Conservation (phyloP, 2,888 invertebrate species). For the Erebia palarica region DNA sequence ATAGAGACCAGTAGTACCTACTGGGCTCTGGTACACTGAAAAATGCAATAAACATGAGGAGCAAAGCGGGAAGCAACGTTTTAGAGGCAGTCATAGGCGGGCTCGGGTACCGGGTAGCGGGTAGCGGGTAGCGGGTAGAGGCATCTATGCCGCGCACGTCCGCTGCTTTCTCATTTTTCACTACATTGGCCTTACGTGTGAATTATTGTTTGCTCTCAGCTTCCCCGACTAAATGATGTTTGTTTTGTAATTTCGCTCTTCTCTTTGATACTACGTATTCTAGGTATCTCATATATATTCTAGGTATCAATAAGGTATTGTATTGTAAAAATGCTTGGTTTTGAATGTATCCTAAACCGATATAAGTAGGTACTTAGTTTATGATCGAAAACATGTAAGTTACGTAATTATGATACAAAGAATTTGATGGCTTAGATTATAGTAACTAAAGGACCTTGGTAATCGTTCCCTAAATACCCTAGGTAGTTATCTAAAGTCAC, state of each 20-base stretch:
- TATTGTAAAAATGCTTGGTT: too few relatives aligned
- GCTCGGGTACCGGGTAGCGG: conserved; percentile 32
- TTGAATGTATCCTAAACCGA: too few relatives aligned
- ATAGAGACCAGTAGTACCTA: too few relatives aligned
- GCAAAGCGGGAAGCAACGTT: conserved; percentile 13
- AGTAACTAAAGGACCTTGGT: neutral
- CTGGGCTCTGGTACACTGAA: conserved; percentile 20
- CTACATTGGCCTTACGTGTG: conserved; percentile 82
- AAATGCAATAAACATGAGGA: conserved; percentile 34
- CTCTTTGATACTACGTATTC: conserved; percentile 7
- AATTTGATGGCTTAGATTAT: neutral
- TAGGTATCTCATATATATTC: neutral
- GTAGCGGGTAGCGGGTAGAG: conserved; percentile 45
- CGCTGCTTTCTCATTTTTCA: conserved; percentile 78
- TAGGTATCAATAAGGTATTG: conserved; percentile 3
- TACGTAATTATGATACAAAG: neutral
- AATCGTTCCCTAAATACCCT: neutral
- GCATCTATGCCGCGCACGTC: conserved; percentile 69
- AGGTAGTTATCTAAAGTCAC: neutral
- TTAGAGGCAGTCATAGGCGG: conserved; percentile 46
- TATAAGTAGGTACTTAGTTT: too few relatives aligned
- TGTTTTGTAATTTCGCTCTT: conserved; percentile 30
- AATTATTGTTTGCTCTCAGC: conserved; percentile 75
- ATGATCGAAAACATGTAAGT: neutral
- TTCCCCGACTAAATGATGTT: conserved; percentile 46